Evolutionary conservation across 2,113 vertebrate species (phyloP).

Genomic region (Corapipo altera): DNA sequence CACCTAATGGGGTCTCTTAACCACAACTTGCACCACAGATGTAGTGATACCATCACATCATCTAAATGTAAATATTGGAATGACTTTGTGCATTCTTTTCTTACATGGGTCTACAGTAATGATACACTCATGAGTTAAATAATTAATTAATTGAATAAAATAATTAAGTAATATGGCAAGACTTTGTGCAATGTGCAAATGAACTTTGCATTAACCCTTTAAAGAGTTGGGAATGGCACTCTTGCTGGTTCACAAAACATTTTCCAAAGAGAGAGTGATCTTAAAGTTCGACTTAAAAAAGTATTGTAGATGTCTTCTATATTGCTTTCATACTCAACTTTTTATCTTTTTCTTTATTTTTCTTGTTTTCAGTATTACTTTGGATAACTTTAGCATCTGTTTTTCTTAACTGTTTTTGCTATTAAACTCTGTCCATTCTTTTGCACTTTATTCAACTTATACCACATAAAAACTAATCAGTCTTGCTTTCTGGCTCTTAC

Average conservation of each 20-base stretch:
- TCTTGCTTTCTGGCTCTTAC: neutral
- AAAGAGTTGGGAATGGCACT: neutral
- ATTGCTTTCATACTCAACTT: neutral
- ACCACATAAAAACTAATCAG: neutral
- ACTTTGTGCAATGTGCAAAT: neutral
- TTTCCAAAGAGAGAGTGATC: neutral
- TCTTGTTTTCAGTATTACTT: neutral
- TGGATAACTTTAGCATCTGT: neutral
- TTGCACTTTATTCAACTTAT: neutral
- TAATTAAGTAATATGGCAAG: neutral
- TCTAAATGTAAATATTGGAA: neutral
- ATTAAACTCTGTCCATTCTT: neutral
- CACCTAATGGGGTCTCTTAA: neutral
- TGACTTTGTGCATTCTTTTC: neutral
- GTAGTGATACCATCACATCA: neutral
- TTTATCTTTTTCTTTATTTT: neutral
- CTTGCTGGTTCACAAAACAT: neutral
- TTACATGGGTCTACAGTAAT: neutral
- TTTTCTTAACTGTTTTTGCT: neutral
- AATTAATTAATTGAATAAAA: neutral
- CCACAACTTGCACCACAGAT: neutral
- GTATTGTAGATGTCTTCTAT: neutral
- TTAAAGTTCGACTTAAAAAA: neutral
- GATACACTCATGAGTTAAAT: neutral
- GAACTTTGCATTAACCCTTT: neutral